Percentiles rank a stretch among this genome's conserved stretches.
Conservation (phyloP, 2,113 vertebrate species). For the Leptocoma aspasia region DNA sequence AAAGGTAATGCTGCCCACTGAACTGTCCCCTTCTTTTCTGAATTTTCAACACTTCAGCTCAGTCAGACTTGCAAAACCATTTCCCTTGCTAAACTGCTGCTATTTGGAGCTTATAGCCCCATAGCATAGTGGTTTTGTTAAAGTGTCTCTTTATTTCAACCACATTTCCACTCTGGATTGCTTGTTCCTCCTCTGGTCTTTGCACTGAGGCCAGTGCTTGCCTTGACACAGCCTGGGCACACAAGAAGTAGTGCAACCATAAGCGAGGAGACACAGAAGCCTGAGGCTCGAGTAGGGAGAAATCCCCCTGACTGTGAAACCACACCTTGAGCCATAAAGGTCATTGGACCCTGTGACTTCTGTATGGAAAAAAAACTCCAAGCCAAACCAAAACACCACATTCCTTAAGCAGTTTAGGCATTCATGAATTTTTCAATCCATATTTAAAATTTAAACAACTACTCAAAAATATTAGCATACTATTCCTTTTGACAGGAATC, state of each 20-base stretch:
- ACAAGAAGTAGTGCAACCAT: fast-evolving
- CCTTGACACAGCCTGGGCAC: background rate
- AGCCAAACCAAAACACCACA: background rate
- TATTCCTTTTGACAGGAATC: background rate
- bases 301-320: background rate
- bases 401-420: background rate
- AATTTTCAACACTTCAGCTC: background rate
- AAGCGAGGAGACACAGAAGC: background rate
- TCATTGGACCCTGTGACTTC: background rate
- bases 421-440: background rate
- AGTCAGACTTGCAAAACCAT: background rate
- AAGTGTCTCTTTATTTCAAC: background rate
- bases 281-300: background rate
- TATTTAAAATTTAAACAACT: background rate
- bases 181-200: background rate
- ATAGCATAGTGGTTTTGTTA: background rate
- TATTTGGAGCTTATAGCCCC: background rate
- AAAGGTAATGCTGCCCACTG: background rate
- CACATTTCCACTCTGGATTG: background rate
- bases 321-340: background rate
- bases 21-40: background rate
- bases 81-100: background rate
- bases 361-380: background rate
- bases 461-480: background rate
- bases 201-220: background rate